Evolutionary conservation across 2,888 invertebrate genomes (phyloP).

Genomic region (Macaria notata): DNA sequence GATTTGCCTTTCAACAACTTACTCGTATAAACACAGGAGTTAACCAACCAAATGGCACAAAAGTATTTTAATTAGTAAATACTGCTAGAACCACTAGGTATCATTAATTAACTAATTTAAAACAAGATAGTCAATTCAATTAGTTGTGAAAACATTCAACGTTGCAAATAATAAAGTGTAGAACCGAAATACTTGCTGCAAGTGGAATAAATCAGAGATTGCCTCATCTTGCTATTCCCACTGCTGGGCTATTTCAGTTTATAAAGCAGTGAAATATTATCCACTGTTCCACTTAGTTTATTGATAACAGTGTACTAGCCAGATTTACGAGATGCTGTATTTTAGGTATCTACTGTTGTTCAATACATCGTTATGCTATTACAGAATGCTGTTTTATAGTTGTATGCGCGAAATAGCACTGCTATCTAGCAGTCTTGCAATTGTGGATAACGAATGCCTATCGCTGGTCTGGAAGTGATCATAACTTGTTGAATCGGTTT

Average conservation of each 20-base stretch:
- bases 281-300: slow-evolving; percentile 13
- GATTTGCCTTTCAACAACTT: no score
- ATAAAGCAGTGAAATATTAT: slow-evolving; percentile 2
- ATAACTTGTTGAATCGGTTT: not conserved
- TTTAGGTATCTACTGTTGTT: slow-evolving; percentile 1
- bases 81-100: not conserved
- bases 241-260: slow-evolving; percentile 2
- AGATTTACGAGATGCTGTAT: slow-evolving; percentile 18
- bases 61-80: no score
- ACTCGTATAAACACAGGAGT: no score
- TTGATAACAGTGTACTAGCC: slow-evolving; percentile 10
- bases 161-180: slow-evolving; percentile 15
- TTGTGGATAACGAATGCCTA: slow-evolving; percentile 8
- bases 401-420: not conserved
- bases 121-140: slow-evolving; percentile 3
- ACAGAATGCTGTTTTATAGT: slow-evolving; percentile 10
- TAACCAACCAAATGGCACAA: no score
- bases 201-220: slow-evolving; percentile 20
- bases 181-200: slow-evolving; percentile 13
- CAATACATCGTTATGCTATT: slow-evolving; percentile 15
- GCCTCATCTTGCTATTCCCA: slow-evolving; percentile 20
- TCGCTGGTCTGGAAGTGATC: not conserved
- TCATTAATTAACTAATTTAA: slow-evolving; percentile 7
- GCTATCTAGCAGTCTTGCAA: slow-evolving; percentile 14
- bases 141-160: slow-evolving; percentile 10